Evolutionary conservation across 2,888 invertebrate species (phyloP), one percentile per base, ranked within the genome.

Genomic region (Willowsia nigromaculata): DNA sequence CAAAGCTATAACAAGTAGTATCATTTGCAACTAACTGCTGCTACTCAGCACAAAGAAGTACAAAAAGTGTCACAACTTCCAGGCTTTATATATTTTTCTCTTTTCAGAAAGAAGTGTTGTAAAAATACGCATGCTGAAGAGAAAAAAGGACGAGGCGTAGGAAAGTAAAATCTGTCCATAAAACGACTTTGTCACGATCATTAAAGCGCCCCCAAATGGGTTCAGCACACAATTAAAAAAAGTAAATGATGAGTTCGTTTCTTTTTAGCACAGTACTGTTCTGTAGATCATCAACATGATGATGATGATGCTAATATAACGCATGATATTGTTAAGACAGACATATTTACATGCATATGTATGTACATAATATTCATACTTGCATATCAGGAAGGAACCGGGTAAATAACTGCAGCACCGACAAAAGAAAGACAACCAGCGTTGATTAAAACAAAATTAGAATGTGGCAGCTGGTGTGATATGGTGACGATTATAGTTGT

Each of bases 1-100:
- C 68, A 80, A 65, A 86, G 80, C 80, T 68, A 80, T 86, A 86
- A 86, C 86, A 68, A 86, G 86, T n/a, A n/a, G n/a, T 86, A 86
- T 86, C 80, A 86, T 86, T 86, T 86, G 80, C 85, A 43, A 50
- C 85, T 74, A 71, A 78, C 78, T 53, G 56, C 78, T 56, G n/a
- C 53, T 74, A 56, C 56, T 53, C 18, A 56, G 40, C 78, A 78
- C 78, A 59, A n/a, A 68, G 25, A 43, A 68, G 25, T 43, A 68
- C n/a, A 78, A 85, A 78, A 85, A 76, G 62, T 76, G 78, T 62
- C 78, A 30, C 85, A 85, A 85, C 76, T 85, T 85, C 74, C 59
- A 43, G 30, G 59, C 82, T 47, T 82, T 68, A 68, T 59, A 68
- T 68, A 22, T 47, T 78, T 50, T 47, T 15, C 30, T 47, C 83